Conservation (phyloP, 2,113 vertebrate species). For the Rousettus leschenaultii region DNA sequence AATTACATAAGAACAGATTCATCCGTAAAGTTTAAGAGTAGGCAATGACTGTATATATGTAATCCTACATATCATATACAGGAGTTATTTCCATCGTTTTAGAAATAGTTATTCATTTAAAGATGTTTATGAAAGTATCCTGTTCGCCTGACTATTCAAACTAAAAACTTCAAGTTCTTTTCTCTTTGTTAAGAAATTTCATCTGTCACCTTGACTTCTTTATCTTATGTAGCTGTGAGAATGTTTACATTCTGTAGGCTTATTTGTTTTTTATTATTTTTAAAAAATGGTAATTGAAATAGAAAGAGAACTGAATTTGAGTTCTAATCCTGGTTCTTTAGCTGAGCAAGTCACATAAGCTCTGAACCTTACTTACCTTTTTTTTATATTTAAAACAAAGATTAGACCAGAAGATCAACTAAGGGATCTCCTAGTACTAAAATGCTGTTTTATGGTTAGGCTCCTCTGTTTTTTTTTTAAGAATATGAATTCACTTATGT, state of each 20-base stretch:
- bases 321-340: not conserved
- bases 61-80: not conserved
- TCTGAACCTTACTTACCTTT: not conserved
- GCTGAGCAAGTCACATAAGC: not conserved
- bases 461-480: not conserved
- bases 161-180: not conserved
- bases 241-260: not conserved
- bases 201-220: not conserved
- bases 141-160: not conserved
- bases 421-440: not conserved
- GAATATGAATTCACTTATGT: not conserved
- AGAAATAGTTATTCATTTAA: not conserved
- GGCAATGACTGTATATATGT: not conserved
- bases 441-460: not conserved
- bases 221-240: not conserved
- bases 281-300: not conserved
- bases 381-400: not conserved
- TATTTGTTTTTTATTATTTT: not conserved
- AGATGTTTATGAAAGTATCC: not conserved
- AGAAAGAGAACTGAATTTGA: not conserved
- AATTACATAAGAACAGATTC: not conserved
- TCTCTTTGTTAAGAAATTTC: not conserved
- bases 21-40: not conserved
- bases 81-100: not conserved
- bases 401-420: not conserved